phyloP scores from a whole-genome alignment of 2,888 invertebrate genomes.

The Heteromurus nitidus region DNA sequence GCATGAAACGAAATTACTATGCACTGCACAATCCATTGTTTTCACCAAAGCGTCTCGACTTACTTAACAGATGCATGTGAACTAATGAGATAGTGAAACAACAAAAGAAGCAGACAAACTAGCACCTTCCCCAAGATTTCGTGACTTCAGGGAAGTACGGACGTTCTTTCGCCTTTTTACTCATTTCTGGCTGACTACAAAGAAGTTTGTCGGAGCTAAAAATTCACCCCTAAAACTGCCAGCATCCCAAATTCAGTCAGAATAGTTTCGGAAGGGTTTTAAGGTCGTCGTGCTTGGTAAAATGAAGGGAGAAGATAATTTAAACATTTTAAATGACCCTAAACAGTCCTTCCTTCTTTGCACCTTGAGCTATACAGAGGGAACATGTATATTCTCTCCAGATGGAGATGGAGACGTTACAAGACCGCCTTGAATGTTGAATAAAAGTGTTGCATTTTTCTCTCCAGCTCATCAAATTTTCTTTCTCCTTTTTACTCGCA shows the following conservation, averaged over 20 bases:
- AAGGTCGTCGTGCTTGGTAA: conserved; percentile 19
- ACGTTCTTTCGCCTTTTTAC: background rate
- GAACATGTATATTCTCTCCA: background rate
- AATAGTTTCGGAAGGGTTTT: too few species aligned
- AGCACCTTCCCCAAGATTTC: conserved; percentile 51
- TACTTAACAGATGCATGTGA: conserved; percentile 25
- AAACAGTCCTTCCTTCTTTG: conserved; percentile 56
- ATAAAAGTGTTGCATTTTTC: conserved; percentile 21
- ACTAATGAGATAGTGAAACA: conserved; percentile 33
- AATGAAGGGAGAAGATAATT: conserved; percentile 40
- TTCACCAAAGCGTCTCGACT: background rate
- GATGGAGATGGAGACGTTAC: background rate
- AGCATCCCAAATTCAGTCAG: too few species aligned
- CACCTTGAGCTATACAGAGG: conserved; percentile 33
- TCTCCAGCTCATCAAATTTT: conserved; percentile 39
- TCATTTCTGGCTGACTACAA: background rate
- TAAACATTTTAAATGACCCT: conserved; percentile 52
- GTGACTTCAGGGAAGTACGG: conserved; percentile 55
- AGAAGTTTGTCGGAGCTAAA: too few species aligned
- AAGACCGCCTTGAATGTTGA: background rate
- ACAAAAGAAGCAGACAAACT: conserved; percentile 9
- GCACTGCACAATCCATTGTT: background rate
- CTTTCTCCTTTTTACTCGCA: conserved; percentile 24
- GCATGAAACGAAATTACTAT: background rate
- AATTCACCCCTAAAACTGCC: too few species aligned